A percentile compares a stretch with the other conserved stretches of the same genome.
These are phyloP conservation scores for Spermophilus dauricus DNA, from an alignment of 2,113 vertebrate genomes.

Conservation along the genomic window DNA sequence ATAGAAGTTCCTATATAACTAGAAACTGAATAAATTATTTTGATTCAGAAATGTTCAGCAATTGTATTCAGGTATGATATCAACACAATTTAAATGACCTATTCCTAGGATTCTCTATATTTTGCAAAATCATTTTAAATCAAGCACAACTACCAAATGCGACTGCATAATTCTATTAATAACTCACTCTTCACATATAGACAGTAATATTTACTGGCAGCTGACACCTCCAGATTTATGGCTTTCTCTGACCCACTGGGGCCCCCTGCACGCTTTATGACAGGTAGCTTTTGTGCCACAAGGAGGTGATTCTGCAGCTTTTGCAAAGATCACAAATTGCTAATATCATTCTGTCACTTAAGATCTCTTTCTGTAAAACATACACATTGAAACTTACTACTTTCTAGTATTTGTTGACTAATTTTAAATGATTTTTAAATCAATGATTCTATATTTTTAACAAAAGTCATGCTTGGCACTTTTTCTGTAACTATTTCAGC, in stretches of 20 bases:
- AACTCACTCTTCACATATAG: slow-evolving; percentile 10
- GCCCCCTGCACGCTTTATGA: not conserved
- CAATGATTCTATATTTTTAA: too few species aligned
- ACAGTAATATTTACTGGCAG: not conserved
- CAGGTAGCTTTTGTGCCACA: not conserved
- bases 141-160: not conserved
- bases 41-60: slow-evolving; percentile 53
- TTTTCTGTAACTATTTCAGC: too few species aligned
- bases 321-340: not conserved
- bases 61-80: not conserved
- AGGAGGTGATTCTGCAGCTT: not conserved
- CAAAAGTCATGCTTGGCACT: too few species aligned
- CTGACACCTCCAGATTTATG: not conserved
- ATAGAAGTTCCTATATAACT: not conserved
- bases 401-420: too few species aligned
- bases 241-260: not conserved
- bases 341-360: slow-evolving; percentile 24
- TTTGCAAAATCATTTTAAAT: slow-evolving; percentile 51
- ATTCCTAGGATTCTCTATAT: not conserved
- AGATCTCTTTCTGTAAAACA: not conserved
- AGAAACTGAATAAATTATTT: slow-evolving; percentile 55
- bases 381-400: not conserved
- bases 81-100: not conserved
- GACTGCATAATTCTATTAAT: not conserved
- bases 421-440: too few species aligned